A percentile compares a stretch with the other conserved stretches of the same genome.
phyloP scores from a whole-genome alignment of 2,113 vertebrate species.

The Sardina pilchardus region DNA sequence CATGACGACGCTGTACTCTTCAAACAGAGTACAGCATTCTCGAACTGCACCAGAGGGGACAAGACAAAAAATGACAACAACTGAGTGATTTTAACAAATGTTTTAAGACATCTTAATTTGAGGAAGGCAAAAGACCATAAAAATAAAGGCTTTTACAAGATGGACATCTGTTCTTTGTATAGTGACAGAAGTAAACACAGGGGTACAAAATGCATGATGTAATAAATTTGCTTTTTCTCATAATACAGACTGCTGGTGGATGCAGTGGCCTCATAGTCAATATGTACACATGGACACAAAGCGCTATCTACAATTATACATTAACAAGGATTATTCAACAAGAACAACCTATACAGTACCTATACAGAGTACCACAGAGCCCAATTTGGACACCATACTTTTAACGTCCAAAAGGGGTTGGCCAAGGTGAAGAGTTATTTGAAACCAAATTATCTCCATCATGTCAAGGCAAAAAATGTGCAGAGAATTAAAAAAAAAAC shows the following conservation, averaged over 20 bases:
- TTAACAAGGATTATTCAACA: conserved; percentile 80
- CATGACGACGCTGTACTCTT: not conserved
- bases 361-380: conserved; percentile 79
- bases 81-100: not conserved
- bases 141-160: conserved; percentile 40
- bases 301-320: conserved; percentile 79
- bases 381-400: conserved; percentile 46
- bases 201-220: conserved; percentile 73
- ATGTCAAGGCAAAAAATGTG: conserved; percentile 71
- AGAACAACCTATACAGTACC: conserved; percentile 77
- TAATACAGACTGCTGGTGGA: conserved; percentile 90
- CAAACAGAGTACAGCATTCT: not conserved
- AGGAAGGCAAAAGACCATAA: conserved; percentile 14
- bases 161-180: not conserved
- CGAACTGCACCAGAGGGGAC: not conserved
- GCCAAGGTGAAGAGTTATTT: conserved; percentile 66
- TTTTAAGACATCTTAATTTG: not conserved
- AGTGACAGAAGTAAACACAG: conserved; percentile 64
- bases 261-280: conserved; percentile 84
- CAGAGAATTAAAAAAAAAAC: conserved; percentile 78
- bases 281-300: conserved; percentile 73
- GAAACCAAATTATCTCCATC: conserved; percentile 71
- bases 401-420: not conserved
- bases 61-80: not conserved
- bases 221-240: conserved; percentile 89